Percentiles rank a stretch among this genome's conserved stretches.
Evolutionary conservation across 2,888 invertebrate genomes (phyloP).

Genomic region (Flexamia atlantica): DNA sequence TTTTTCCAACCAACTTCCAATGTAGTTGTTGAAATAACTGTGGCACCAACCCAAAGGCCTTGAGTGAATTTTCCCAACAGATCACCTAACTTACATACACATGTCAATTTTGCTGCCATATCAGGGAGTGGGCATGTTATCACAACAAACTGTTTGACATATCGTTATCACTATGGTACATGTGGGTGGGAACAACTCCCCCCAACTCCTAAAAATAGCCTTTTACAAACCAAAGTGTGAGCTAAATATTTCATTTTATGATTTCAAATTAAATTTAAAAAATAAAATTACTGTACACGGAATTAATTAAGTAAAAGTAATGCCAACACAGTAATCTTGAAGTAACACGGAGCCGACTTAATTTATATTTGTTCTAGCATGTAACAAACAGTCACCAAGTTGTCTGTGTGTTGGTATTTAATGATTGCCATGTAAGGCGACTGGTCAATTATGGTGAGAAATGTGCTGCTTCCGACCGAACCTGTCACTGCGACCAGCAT

Average conservation of each 20-base stretch:
- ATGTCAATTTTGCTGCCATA: background rate
- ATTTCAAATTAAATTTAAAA: too few relatives aligned
- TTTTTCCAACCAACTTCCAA: background rate
- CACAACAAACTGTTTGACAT: conserved; percentile 1
- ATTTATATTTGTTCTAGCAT: background rate
- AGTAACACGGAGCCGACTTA: background rate
- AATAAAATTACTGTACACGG: too few relatives aligned
- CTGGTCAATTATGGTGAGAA: conserved; percentile 43
- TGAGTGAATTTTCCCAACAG: too few relatives aligned
- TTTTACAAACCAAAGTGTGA: too few relatives aligned
- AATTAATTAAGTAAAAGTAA: too few relatives aligned
- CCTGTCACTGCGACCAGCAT: conserved; percentile 13
- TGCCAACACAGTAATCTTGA: too few relatives aligned
- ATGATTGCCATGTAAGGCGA: conserved; percentile 19
- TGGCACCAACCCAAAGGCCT: background rate
- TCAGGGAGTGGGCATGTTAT: conserved; percentile 23
- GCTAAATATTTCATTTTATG: too few relatives aligned
- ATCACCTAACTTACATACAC: too few relatives aligned
- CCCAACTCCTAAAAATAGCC: background rate
- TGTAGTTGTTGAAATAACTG: background rate
- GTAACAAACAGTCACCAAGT: background rate
- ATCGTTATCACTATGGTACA: background rate
- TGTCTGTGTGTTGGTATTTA: background rate
- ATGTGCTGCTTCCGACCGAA: conserved; percentile 2
- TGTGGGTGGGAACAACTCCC: background rate